Conservation (phyloP, 92 coral and sea anemone genomes). For the Paragorgia papillata region DNA sequence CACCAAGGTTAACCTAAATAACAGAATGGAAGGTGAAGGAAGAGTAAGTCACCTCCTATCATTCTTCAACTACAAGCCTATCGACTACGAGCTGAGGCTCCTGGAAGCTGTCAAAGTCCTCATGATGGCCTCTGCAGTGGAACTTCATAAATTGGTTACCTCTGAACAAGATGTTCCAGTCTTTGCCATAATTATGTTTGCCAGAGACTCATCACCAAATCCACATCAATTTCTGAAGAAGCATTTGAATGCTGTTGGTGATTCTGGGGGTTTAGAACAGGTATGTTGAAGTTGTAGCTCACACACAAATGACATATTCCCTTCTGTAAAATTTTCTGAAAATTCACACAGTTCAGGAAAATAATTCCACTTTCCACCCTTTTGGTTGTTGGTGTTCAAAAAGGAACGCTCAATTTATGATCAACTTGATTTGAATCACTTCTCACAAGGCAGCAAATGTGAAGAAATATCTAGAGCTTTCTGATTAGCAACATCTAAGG, state of each 20-base stretch:
- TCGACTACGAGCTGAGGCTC: slow-evolving; percentile 63
- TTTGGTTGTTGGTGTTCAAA: too few species aligned
- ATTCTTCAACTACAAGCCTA: slow-evolving; percentile 61
- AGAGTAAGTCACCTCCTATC: slow-evolving; percentile 66
- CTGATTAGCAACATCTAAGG: too few species aligned
- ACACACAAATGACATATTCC: not conserved
- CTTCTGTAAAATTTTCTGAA: not conserved
- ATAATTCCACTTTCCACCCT: too few species aligned
- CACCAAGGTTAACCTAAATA: slow-evolving; percentile 53
- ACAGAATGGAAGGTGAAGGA: slow-evolving; percentile 51
- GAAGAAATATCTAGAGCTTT: too few species aligned
- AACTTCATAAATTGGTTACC: slow-evolving; percentile 52
- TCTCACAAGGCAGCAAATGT: too few species aligned
- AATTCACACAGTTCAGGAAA: too few species aligned
- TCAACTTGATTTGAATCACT: too few species aligned
- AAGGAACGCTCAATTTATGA: too few species aligned
- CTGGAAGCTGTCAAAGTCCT: slow-evolving; percentile 86
- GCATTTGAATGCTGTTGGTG: slow-evolving; percentile 84
- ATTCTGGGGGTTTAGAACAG: slow-evolving; percentile 95
- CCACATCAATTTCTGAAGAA: slow-evolving; percentile 62
- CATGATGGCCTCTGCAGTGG: slow-evolving; percentile 71
- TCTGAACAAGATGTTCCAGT: slow-evolving; percentile 67
- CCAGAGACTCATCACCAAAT: slow-evolving; percentile 74
- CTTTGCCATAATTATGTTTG: slow-evolving; percentile 80
- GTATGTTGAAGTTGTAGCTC: too few species aligned